Conservation (phyloP, 1,140 invertebrate genomes). For the Hirudo medicinalis region DNA sequence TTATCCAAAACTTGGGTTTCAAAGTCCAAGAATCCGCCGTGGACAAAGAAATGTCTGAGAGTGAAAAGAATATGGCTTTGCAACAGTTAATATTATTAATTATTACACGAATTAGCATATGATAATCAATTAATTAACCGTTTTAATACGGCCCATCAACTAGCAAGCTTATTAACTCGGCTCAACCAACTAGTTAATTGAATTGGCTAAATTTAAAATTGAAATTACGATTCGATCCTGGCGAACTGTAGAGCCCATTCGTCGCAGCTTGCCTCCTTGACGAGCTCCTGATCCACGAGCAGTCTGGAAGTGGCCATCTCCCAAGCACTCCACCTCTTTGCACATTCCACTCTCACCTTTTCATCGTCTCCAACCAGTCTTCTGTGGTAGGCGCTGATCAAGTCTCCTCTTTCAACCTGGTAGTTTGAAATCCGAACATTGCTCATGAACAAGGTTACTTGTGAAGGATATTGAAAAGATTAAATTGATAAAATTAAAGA, state of each 20-base stretch:
- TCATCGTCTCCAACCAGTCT: conserved; percentile 33
- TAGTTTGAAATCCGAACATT: not conserved
- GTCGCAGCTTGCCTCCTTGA: conserved; percentile 30
- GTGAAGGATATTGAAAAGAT: not conserved
- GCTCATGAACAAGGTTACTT: not conserved
- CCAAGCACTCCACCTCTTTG: conserved; percentile 37
- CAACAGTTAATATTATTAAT: not conserved
- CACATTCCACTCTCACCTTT: conserved; percentile 27
- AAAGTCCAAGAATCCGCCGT: conserved; percentile 34
- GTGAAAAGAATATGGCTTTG: conserved; percentile 12
- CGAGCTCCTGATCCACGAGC: conserved; percentile 27
- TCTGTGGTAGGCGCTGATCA: conserved; percentile 38
- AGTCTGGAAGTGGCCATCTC: conserved; percentile 37
- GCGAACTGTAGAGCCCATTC: conserved; percentile 37
- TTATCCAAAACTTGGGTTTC: conserved; percentile 34
- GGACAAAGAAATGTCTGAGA: conserved; percentile 37
- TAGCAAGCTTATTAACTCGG: too few species aligned
- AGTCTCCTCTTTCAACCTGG: conserved; percentile 33
- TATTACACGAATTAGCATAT: not conserved
- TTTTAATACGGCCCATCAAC: too few species aligned
- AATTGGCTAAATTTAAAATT: too few species aligned
- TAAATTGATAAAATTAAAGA: too few species aligned
- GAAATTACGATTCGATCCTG: conserved; percentile 31
- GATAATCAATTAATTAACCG: not conserved
- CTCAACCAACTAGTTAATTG: too few species aligned